Conservation (phyloP, 1,140 invertebrate species). For the Lutraria rhynchaena region DNA sequence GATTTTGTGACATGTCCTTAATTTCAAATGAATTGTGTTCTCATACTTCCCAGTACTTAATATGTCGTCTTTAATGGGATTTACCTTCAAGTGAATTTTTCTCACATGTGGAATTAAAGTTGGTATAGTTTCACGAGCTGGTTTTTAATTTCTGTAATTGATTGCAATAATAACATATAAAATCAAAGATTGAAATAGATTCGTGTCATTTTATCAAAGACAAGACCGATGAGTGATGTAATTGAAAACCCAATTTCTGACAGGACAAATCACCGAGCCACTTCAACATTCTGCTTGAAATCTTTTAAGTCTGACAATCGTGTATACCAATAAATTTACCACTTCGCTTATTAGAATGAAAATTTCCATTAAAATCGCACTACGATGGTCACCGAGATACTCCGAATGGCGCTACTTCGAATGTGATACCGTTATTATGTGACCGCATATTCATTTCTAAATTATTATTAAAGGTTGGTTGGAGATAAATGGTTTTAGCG, state of each 20-base stretch:
- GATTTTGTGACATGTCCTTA: not conserved
- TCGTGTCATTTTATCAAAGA: conserved; percentile 30
- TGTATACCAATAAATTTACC: conserved; percentile 48
- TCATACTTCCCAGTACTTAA: not conserved
- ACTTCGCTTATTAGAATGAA: conserved; percentile 43
- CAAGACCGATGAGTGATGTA: conserved; percentile 14
- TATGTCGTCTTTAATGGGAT: not conserved
- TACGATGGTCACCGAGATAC: conserved; percentile 8
- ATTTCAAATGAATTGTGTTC: not conserved
- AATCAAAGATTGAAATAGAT: conserved; percentile 54
- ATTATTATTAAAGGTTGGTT: conserved; percentile 32
- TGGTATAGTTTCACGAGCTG: not conserved
- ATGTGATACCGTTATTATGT: not conserved
- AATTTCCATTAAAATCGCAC: conserved; percentile 51
- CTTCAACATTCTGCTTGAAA: conserved; percentile 34
- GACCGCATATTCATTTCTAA: conserved; percentile 23
- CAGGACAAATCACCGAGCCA: conserved; percentile 34
- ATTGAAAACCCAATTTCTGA: conserved; percentile 53
- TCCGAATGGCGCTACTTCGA: not conserved
- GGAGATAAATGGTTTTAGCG: conserved; percentile 8
- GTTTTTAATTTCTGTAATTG: conserved; percentile 23
- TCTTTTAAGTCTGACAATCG: conserved; percentile 28
- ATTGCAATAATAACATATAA: conserved; percentile 25
- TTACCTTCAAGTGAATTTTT: not conserved
- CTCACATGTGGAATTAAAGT: not conserved